Conservation (phyloP, 2,797 vertebrate species). For the Propithecus deckenii region DNA sequence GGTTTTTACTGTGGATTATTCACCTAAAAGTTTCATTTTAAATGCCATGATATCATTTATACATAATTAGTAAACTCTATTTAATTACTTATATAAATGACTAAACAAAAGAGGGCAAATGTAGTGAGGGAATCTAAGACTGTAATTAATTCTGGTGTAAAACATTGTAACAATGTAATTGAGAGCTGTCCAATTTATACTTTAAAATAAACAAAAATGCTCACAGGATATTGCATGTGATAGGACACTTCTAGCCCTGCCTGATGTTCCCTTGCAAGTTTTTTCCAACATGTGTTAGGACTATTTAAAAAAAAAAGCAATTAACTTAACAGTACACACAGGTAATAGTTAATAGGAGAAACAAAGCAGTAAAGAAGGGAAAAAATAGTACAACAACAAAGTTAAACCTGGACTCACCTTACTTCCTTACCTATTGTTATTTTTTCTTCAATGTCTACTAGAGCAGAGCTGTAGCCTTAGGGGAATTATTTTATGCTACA, state of each 20-base stretch:
- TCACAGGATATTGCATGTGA: background rate
- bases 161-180: background rate
- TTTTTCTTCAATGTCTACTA: background rate
- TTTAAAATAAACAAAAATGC: background rate
- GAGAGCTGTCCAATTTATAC: background rate
- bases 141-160: background rate
- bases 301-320: background rate
- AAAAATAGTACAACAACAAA: background rate
- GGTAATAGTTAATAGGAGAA: background rate
- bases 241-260: background rate
- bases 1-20: background rate
- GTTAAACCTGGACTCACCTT: background rate
- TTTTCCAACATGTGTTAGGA: background rate
- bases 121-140: background rate
- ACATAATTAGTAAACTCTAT: background rate
- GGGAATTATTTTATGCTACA: background rate
- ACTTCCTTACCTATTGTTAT: background rate
- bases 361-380: background rate
- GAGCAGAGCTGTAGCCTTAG: background rate
- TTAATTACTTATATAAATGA: constrained; percentile 32
- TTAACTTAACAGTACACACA: background rate
- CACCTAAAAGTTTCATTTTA: background rate
- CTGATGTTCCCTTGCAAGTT: background rate
- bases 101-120: background rate
- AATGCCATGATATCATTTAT: background rate